Evolutionary conservation across 2,797 vertebrate species (phyloP).

Genomic region (Channallabes apus): DNA sequence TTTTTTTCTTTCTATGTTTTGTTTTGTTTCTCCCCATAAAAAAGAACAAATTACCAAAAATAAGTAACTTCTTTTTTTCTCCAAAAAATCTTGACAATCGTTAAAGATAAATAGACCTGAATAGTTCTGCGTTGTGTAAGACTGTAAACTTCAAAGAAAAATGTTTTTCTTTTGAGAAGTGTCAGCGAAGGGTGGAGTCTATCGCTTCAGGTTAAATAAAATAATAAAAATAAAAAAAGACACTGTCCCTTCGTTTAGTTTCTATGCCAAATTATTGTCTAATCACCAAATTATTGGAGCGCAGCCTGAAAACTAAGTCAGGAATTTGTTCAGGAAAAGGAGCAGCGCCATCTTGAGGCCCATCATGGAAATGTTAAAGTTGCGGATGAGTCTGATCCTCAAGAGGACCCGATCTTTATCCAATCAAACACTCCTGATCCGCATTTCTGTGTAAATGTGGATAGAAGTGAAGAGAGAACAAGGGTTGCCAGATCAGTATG

Average conservation of each 20-base stretch:
- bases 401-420: conserved; percentile 1
- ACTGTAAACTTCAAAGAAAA: conserved; percentile 75
- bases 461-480: not conserved
- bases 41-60: conserved; percentile 83
- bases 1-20: conserved; percentile 40
- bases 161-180: conserved; percentile 55
- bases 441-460: not conserved
- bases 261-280: not conserved
- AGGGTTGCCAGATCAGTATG: conserved; percentile 2
- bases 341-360: conserved; percentile 47
- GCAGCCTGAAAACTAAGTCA: not conserved
- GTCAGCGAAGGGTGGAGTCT: conserved; percentile 49
- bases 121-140: conserved; percentile 74
- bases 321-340: conserved; percentile 17
- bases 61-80: conserved; percentile 72
- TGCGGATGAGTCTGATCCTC: conserved; percentile 5
- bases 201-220: conserved; percentile 52
- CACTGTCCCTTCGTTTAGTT: conserved; percentile 41
- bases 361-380: conserved; percentile 7
- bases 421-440: not conserved
- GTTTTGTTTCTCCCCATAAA: conserved; percentile 62
- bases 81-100: conserved; percentile 79
- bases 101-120: conserved; percentile 79
- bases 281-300: too few relatives aligned
- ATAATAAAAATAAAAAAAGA: conserved; percentile 32